phyloP scores from a whole-genome alignment of 2,797 vertebrate species.

The Pseudopleuronectes americanus region DNA sequence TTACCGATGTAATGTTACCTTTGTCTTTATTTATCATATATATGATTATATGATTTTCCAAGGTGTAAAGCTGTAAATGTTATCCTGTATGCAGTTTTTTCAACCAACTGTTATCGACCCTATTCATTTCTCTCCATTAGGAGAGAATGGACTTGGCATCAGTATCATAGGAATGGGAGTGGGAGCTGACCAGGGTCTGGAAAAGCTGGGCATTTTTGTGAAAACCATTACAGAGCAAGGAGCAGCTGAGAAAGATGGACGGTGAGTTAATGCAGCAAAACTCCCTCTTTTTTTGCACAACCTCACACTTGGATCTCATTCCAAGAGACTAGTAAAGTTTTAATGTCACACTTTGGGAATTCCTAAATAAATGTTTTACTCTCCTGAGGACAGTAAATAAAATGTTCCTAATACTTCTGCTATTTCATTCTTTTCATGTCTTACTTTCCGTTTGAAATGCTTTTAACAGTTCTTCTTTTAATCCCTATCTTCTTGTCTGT shows the following conservation, averaged over 20 bases:
- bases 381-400: conserved; percentile 28
- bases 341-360: conserved; percentile 24
- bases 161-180: conserved; percentile 97
- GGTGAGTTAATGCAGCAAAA: conserved; percentile 78
- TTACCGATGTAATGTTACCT: neutral
- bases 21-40: neutral
- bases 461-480: conserved; percentile 4
- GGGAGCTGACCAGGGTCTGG: conserved; percentile 93
- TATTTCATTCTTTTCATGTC: conserved; percentile 1
- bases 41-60: too few relatives aligned
- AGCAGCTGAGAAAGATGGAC: conserved; percentile 90
- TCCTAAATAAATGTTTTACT: neutral
- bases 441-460: conserved; percentile 9
- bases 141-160: conserved; percentile 93
- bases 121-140: conserved; percentile 60
- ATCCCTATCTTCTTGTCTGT: conserved; percentile 53
- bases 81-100: conserved; percentile 1
- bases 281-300: neutral
- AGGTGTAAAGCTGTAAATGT: neutral
- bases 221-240: conserved; percentile 94
- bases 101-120: neutral
- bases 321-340: too few relatives aligned
- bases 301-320: neutral
- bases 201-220: conserved; percentile 95
- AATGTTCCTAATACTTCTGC: conserved; percentile 33